phyloP scores from a whole-genome alignment of 2,113 vertebrate genomes.

The Oenanthe melanoleuca region DNA sequence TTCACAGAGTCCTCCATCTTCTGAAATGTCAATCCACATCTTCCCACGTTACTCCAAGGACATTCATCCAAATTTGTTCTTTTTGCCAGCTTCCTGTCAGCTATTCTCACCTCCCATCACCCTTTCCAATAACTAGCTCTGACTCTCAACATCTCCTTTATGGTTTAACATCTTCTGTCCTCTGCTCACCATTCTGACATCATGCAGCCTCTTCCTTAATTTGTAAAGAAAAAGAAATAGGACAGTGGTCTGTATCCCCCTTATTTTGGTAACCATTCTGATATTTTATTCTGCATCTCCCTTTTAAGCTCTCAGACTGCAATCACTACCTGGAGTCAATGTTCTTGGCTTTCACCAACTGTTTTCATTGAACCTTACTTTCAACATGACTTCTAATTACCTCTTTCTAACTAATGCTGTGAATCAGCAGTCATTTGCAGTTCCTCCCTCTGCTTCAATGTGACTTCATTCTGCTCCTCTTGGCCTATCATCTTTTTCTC shows the following conservation, averaged over 20 bases:
- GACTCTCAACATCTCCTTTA: not conserved
- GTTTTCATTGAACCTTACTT: not conserved
- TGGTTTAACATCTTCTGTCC: not conserved
- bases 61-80: not conserved
- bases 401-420: not conserved
- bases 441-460: not conserved
- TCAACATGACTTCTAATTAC: not conserved
- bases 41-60: not conserved
- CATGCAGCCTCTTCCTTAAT: not conserved
- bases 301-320: not conserved
- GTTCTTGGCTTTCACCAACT: not conserved
- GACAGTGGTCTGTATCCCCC: not conserved
- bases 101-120: not conserved
- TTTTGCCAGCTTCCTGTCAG: not conserved
- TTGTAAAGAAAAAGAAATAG: not conserved
- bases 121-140: not conserved
- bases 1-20: not conserved
- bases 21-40: not conserved
- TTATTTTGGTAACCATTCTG: not conserved
- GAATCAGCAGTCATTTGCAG: slow-evolving; percentile 4
- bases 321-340: not conserved
- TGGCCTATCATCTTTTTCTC: slow-evolving; percentile 16
- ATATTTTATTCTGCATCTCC: not conserved
- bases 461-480: not conserved
- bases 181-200: not conserved